These are phyloP conservation scores for Callocephalon fimbriatum DNA, from an alignment of 2,113 vertebrate species.

Conservation along the genomic window DNA sequence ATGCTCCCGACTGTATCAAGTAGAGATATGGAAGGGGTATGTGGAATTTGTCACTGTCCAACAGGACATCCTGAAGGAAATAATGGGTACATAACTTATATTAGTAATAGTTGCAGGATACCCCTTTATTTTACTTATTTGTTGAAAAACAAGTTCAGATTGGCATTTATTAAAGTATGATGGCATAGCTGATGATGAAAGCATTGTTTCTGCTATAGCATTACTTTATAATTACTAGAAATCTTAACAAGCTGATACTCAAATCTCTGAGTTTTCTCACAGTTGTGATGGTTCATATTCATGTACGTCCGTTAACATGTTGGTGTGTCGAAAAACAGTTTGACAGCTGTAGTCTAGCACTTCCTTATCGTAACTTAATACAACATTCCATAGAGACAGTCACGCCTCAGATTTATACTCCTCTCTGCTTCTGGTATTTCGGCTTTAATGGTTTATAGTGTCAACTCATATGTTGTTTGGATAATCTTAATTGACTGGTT, in stretches of 20 bases:
- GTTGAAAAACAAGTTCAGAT: not conserved
- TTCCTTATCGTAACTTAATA: conserved; percentile 58
- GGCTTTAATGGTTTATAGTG: not conserved
- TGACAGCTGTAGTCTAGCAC: conserved; percentile 64
- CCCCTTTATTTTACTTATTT: not conserved
- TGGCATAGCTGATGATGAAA: not conserved
- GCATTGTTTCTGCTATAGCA: not conserved
- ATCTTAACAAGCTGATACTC: not conserved
- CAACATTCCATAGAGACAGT: conserved; percentile 27
- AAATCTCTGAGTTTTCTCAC: not conserved
- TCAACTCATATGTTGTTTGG: not conserved
- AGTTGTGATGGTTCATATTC: not conserved
- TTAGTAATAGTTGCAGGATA: not conserved
- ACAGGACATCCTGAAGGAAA: not conserved
- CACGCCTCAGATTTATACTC: conserved; percentile 4
- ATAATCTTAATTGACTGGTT: conserved; percentile 31
- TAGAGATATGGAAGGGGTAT: not conserved
- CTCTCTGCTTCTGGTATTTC: conserved; percentile 22
- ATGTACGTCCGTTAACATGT: conserved; percentile 8
- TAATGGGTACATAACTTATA: accelerated
- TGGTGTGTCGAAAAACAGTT: conserved; percentile 31
- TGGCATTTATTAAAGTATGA: not conserved
- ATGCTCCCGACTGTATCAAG: not conserved
- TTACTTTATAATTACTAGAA: not conserved
- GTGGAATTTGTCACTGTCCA: not conserved